These are phyloP conservation scores for Litocranius walleri DNA, from an alignment of 2,113 vertebrate species.

Conservation along the genomic window DNA sequence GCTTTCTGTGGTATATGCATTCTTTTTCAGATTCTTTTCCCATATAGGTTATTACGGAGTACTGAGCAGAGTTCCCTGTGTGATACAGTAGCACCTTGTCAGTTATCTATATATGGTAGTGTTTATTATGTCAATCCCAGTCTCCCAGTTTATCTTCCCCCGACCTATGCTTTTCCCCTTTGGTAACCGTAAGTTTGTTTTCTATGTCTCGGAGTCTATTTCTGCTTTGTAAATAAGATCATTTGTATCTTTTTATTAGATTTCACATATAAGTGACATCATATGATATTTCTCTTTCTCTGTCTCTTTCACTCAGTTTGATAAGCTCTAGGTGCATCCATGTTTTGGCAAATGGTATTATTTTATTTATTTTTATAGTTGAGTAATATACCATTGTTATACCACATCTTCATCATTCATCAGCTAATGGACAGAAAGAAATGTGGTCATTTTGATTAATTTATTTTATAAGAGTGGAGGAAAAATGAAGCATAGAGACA, in stretches of 20 bases:
- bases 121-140: not conserved
- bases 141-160: not conserved
- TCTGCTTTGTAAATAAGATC: not conserved
- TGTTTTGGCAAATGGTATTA: not conserved
- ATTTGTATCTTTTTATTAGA: not conserved
- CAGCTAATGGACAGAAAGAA: not conserved
- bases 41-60: not conserved
- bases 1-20: not conserved
- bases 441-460: not conserved
- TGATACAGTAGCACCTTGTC: not conserved
- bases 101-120: not conserved
- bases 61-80: not conserved
- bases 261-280: not conserved
- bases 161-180: not conserved
- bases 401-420: not conserved
- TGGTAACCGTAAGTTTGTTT: not conserved
- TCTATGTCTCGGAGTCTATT: not conserved
- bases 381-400: not conserved
- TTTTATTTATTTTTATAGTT: not conserved
- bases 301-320: not conserved
- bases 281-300: not conserved
- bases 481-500: not conserved
- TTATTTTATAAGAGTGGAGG: not conserved
- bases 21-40: not conserved
- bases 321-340: not conserved